Conservation (phyloP, 2,888 invertebrate genomes). For the Panopea generosa region DNA sequence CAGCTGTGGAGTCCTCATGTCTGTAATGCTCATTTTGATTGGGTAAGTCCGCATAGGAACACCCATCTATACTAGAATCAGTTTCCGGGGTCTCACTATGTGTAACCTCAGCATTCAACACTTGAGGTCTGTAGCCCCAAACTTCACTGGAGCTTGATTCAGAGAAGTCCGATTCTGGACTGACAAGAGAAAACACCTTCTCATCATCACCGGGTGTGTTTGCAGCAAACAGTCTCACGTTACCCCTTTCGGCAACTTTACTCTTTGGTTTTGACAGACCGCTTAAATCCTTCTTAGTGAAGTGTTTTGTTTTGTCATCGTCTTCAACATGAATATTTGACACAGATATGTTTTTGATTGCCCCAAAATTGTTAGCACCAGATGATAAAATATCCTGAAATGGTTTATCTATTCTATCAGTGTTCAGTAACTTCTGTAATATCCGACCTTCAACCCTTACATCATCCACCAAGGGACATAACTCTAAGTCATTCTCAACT, state of each 20-base stretch:
- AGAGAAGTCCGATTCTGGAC: conserved; percentile 62
- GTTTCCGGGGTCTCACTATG: conserved; percentile 55
- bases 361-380: conserved; percentile 75
- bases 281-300: conserved; percentile 77
- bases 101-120: conserved; percentile 20
- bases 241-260: conserved; percentile 41
- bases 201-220: conserved; percentile 70
- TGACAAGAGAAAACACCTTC: conserved; percentile 61
- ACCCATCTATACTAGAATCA: conserved; percentile 58
- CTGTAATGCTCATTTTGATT: conserved; percentile 60
- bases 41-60: conserved; percentile 60
- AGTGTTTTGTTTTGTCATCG: conserved; percentile 81
- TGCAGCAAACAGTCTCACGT: conserved; percentile 61
- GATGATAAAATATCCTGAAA: conserved; percentile 18
- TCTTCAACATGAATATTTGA: conserved; percentile 81
- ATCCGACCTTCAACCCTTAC: conserved; percentile 57
- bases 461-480: conserved; percentile 34
- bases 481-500: neutral
- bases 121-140: conserved; percentile 59
- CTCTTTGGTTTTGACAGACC: conserved; percentile 55
- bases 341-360: conserved; percentile 83
- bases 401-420: conserved; percentile 56
- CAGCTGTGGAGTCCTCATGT: conserved; percentile 51
- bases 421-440: conserved; percentile 58
- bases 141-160: conserved; percentile 63